Conservation (phyloP, 1,140 invertebrate genomes). For the Pachypeltis micranthus region DNA sequence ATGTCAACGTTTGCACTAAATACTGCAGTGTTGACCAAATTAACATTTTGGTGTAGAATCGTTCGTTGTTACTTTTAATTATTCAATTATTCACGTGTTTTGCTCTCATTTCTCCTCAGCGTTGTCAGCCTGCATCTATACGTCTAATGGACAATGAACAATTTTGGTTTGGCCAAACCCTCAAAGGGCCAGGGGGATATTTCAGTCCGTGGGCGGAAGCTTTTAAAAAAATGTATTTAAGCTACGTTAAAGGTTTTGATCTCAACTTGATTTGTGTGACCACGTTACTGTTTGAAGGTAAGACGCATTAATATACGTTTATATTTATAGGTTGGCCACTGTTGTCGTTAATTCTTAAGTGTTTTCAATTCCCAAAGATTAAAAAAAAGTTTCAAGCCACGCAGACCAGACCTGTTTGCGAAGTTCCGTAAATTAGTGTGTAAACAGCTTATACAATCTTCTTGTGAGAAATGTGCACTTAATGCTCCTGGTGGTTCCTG, state of each 20-base stretch:
- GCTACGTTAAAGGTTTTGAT: slow-evolving; percentile 80
- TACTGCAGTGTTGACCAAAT: too few relatives aligned
- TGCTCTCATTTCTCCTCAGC: slow-evolving; percentile 35
- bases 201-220: slow-evolving; percentile 56
- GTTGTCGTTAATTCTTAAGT: too few relatives aligned
- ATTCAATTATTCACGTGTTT: not conserved
- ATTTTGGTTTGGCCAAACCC: slow-evolving; percentile 83
- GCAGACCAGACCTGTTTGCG: too few relatives aligned
- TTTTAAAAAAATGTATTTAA: slow-evolving; percentile 81
- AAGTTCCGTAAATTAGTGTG: too few relatives aligned
- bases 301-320: not conserved
- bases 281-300: slow-evolving; percentile 84
- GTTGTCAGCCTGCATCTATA: slow-evolving; percentile 87
- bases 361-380: too few relatives aligned
- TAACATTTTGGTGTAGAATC: too few relatives aligned
- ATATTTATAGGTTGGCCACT: slow-evolving; percentile 4
- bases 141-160: slow-evolving; percentile 95
- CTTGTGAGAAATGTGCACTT: too few relatives aligned
- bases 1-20: too few relatives aligned
- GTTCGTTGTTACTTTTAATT: too few relatives aligned
- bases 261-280: slow-evolving; percentile 73
- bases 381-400: too few relatives aligned
- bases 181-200: slow-evolving; percentile 65
- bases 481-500: too few relatives aligned
- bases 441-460: too few relatives aligned